Conservation (phyloP, 2,888 invertebrate species). For the Drosophila anceps region DNA sequence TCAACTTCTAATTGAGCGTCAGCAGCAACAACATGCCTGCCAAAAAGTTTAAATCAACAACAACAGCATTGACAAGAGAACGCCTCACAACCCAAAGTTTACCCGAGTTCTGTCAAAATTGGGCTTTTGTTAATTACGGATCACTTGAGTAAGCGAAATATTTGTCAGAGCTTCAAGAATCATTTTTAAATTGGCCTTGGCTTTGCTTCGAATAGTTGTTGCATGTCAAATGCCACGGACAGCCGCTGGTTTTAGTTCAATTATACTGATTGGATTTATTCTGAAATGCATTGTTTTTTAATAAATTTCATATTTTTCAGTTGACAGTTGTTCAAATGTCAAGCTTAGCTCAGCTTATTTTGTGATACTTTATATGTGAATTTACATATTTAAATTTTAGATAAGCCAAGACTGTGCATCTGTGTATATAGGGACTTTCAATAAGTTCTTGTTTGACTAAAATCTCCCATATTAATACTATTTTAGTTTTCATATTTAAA, state of each 20-base stretch:
- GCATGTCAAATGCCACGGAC: conserved; percentile 24
- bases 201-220: conserved; percentile 7
- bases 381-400: not conserved
- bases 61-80: not conserved
- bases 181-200: conserved; percentile 25
- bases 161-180: conserved; percentile 16
- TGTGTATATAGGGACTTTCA: not conserved
- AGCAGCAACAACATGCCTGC: not conserved
- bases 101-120: conserved; percentile 19
- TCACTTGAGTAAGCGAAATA: conserved; percentile 20
- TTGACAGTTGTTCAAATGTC: not conserved
- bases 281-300: not conserved
- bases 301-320: not conserved
- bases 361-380: not conserved
- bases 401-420: too few relatives aligned
- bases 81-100: conserved; percentile 4
- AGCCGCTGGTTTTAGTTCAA: conserved; percentile 2
- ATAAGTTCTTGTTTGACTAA: not conserved
- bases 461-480: not conserved
- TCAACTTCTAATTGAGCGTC: conserved; percentile 19
- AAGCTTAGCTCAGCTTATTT: not conserved
- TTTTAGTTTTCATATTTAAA: too few relatives aligned
- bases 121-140: conserved; percentile 33
- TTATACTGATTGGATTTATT: conserved; percentile 8
- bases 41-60: conserved; percentile 13